These are phyloP conservation scores for Symphodus melops DNA, from an alignment of 2,113 vertebrate species.

Conservation along the genomic window DNA sequence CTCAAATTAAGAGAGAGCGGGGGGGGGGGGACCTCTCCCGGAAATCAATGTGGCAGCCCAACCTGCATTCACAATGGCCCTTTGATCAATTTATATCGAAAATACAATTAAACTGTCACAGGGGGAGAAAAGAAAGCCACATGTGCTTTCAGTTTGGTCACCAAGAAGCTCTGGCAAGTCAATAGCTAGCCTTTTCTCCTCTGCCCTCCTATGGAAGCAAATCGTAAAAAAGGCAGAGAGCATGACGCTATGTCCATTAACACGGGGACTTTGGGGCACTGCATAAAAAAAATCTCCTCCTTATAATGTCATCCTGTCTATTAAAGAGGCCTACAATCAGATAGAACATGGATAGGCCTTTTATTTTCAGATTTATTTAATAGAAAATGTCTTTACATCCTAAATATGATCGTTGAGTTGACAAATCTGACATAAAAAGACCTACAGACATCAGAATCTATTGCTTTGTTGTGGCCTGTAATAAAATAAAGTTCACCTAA, in stretches of 20 bases:
- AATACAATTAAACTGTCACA: slow-evolving; percentile 77
- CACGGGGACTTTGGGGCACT: not conserved
- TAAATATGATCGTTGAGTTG: not conserved
- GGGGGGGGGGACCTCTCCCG: slow-evolving; percentile 18
- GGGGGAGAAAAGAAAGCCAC: slow-evolving; percentile 62
- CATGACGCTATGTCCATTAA: slow-evolving; percentile 53
- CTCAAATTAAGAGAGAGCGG: slow-evolving; percentile 58
- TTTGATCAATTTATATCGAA: slow-evolving; percentile 80
- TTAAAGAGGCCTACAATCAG: not conserved
- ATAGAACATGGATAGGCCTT: not conserved
- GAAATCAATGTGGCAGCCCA: slow-evolving; percentile 75
- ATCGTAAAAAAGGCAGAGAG: slow-evolving; percentile 54
- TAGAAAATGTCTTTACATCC: not conserved
- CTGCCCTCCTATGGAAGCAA: slow-evolving; percentile 54
- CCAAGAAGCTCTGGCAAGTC: slow-evolving; percentile 55
- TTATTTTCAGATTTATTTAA: not conserved
- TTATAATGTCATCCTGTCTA: not conserved
- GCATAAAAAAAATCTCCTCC: not conserved
- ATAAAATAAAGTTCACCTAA: no score
- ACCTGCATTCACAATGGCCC: slow-evolving; percentile 68
- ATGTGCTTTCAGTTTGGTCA: slow-evolving; percentile 60
- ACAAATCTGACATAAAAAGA: not conserved
- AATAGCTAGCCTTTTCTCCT: slow-evolving; percentile 62
- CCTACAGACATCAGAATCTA: no score
- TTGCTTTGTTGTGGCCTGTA: not conserved